Conservation (phyloP, 2,113 vertebrate species). For the Gopherus evgoodei region DNA sequence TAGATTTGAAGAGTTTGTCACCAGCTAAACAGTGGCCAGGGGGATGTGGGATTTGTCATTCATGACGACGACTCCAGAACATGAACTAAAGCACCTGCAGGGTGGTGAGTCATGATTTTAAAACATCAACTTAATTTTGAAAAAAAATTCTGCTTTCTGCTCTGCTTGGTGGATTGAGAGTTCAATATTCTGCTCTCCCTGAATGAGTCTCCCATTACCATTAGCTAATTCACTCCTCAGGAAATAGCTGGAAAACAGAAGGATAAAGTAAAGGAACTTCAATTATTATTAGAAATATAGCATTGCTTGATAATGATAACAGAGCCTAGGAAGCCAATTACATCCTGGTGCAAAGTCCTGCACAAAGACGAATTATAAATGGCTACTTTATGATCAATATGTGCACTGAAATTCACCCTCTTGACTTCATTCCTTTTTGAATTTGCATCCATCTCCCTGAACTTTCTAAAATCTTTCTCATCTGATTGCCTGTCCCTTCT, state of each 20-base stretch:
- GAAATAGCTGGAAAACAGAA: constrained; percentile 20
- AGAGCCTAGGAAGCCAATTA: constrained; percentile 40
- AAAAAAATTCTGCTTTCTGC: neutral
- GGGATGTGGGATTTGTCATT: neutral
- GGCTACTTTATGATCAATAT: neutral
- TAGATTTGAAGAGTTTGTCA: neutral
- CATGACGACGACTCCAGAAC: neutral
- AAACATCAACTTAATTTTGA: neutral
- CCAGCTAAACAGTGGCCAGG: neutral
- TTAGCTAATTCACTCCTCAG: neutral
- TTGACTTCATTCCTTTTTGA: neutral
- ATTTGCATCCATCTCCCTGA: neutral
- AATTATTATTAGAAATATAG: neutral
- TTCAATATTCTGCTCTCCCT: neutral
- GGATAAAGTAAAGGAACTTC: neutral
- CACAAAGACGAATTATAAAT: constrained; percentile 31
- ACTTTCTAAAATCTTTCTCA: neutral
- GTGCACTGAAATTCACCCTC: neutral
- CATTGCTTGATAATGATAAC: constrained; percentile 60
- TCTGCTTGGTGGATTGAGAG: neutral
- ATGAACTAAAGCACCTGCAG: neutral
- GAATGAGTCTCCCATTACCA: neutral
- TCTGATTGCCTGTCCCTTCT: neutral
- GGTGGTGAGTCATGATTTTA: neutral
- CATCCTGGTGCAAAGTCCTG: constrained; percentile 2